Evolutionary conservation across 35 echinoderm and acorn worm genomes (phyloP).

Genomic region (Antedon bifida): DNA sequence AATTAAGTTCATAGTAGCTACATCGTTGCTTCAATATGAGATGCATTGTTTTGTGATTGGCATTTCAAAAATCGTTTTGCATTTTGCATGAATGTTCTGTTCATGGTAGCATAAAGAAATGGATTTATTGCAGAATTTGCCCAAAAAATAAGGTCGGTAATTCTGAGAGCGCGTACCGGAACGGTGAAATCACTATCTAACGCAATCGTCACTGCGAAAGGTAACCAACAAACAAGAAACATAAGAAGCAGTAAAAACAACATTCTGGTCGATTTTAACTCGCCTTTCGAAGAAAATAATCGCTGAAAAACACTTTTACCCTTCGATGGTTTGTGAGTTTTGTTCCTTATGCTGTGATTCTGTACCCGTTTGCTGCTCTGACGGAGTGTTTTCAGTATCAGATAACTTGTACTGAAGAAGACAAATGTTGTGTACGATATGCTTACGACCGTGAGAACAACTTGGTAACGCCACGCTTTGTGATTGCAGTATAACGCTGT

Average conservation of each 20-base stretch:
- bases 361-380: neutral
- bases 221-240: neutral
- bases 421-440: neutral
- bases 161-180: neutral
- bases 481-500: neutral
- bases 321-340: too few species aligned
- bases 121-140: neutral
- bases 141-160: neutral
- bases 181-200: neutral
- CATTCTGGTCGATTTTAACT: neutral
- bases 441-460: neutral
- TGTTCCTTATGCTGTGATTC: neutral
- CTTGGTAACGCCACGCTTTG: neutral
- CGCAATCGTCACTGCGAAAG: neutral
- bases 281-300: neutral
- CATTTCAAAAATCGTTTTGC: neutral
- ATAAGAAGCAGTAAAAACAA: neutral
- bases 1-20: too few species aligned
- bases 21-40: too few species aligned
- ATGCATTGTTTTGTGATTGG: too few species aligned
- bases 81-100: neutral
- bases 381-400: neutral
- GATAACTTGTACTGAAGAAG: neutral
- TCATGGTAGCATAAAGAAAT: neutral
- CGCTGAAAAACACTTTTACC: too few species aligned